Conservation (phyloP, 2,888 invertebrate genomes). For the Scaptomyza cyrtandrae region DNA sequence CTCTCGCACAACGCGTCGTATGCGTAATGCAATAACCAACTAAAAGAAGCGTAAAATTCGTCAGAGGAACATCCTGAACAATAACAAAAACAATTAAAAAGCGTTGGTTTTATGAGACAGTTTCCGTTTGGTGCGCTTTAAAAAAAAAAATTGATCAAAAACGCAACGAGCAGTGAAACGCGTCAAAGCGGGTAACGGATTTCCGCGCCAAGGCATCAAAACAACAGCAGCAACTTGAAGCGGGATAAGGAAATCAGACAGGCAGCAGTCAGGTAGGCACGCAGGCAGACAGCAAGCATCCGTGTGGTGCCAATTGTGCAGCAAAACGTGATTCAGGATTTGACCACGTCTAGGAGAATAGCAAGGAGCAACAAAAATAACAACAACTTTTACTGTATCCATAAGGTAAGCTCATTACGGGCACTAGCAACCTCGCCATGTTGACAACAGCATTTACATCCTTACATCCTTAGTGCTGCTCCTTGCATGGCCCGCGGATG, state of each 20-base stretch:
- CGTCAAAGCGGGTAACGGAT: slow-evolving; percentile 60
- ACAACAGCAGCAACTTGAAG: slow-evolving; percentile 66
- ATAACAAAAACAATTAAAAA: slow-evolving; percentile 4
- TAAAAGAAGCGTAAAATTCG: slow-evolving; percentile 8
- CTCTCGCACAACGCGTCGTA: slow-evolving; percentile 47
- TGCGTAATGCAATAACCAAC: slow-evolving; percentile 46
- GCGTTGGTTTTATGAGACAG: slow-evolving; percentile 51
- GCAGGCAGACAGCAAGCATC: slow-evolving; percentile 26
- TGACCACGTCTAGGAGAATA: slow-evolving; percentile 31
- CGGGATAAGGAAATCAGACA: slow-evolving; percentile 50
- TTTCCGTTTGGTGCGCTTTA: slow-evolving; percentile 66
- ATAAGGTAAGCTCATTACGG: slow-evolving; percentile 75
- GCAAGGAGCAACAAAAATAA: slow-evolving; percentile 37
- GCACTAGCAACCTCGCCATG: slow-evolving; percentile 45
- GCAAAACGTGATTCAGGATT: slow-evolving; percentile 59
- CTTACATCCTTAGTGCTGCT: slow-evolving; percentile 43
- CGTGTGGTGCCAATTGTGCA: slow-evolving; percentile 70
- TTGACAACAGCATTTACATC: slow-evolving; percentile 48
- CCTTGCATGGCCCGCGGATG: slow-evolving; percentile 58
- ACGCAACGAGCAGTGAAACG: slow-evolving; percentile 45
- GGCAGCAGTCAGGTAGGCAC: slow-evolving; percentile 24
- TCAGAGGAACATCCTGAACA: slow-evolving; percentile 18
- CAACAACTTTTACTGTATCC: slow-evolving; percentile 57
- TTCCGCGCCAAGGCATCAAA: slow-evolving; percentile 66
- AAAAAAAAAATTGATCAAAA: slow-evolving; percentile 61